These are phyloP conservation scores for Heliconius himera DNA, from an alignment of 1,140 invertebrate genomes.

Conservation along the genomic window DNA sequence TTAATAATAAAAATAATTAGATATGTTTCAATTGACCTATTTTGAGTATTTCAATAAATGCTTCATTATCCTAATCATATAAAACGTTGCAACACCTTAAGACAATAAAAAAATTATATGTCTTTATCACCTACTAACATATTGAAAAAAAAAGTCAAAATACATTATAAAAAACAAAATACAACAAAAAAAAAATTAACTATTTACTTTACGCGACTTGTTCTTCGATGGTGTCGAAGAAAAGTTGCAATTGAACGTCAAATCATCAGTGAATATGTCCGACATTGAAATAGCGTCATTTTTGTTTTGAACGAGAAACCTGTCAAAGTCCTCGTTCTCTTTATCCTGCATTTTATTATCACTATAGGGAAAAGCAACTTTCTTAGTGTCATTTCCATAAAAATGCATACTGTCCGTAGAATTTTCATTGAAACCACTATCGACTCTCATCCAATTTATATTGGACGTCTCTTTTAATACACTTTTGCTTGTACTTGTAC, in stretches of 20 bases:
- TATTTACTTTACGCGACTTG: conserved; percentile 63
- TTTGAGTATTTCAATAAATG: conserved; percentile 1
- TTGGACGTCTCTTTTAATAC: conserved; percentile 74
- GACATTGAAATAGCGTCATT: conserved; percentile 75
- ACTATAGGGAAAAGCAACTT: conserved; percentile 45
- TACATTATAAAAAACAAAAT: background rate
- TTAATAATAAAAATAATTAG: background rate
- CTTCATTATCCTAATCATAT: too few species aligned
- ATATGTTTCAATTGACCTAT: background rate
- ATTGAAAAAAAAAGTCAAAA: background rate
- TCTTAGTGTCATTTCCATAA: conserved; percentile 48
- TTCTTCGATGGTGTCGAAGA: conserved; percentile 79
- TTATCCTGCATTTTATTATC: conserved; percentile 66
- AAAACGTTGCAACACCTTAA: background rate
- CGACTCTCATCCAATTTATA: conserved; percentile 74
- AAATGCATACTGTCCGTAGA: conserved; percentile 70
- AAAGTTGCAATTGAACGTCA: conserved; percentile 77
- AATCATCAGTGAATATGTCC: conserved; percentile 73
- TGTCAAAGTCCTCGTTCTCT: conserved; percentile 67
- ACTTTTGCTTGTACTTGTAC: conserved; percentile 51
- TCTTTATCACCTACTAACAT: background rate
- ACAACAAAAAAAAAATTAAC: conserved; percentile 13
- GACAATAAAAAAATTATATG: background rate
- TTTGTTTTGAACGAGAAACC: conserved; percentile 53
- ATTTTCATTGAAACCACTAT: conserved; percentile 79